These are phyloP conservation scores for Spermophilus dauricus DNA, from an alignment of 2,113 vertebrate species.

Conservation along the genomic window DNA sequence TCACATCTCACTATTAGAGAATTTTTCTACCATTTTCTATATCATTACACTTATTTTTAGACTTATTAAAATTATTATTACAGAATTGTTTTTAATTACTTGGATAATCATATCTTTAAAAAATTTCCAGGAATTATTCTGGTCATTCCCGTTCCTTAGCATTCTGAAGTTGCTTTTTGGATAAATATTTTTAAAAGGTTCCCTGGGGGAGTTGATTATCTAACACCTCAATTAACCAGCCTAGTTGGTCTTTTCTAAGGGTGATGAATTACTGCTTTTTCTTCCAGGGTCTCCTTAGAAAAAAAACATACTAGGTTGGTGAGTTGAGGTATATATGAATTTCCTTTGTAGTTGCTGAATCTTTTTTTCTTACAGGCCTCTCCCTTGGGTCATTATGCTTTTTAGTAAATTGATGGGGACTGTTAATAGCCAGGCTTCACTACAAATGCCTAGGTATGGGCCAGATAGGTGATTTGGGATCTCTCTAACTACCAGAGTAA, in stretches of 20 bases:
- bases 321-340: not conserved
- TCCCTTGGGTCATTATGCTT: not conserved
- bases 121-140: not conserved
- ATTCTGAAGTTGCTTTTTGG: slow-evolving; percentile 9
- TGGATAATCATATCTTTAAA: not conserved
- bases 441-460: not conserved
- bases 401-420: not conserved
- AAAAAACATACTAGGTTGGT: not conserved
- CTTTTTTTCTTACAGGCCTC: not conserved
- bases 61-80: not conserved
- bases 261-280: not conserved
- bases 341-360: not conserved
- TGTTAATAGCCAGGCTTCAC: not conserved
- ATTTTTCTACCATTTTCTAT: not conserved
- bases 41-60: not conserved
- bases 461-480: not conserved
- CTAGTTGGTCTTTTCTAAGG: not conserved
- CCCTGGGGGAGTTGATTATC: not conserved
- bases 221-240: no score
- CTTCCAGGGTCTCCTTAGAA: not conserved
- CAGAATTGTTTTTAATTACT: not conserved
- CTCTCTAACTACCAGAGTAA: not conserved
- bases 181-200: not conserved
- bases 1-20: not conserved
- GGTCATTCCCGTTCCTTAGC: not conserved